Conservation (phyloP, 2,113 vertebrate genomes). For the Chionomys nivalis region DNA sequence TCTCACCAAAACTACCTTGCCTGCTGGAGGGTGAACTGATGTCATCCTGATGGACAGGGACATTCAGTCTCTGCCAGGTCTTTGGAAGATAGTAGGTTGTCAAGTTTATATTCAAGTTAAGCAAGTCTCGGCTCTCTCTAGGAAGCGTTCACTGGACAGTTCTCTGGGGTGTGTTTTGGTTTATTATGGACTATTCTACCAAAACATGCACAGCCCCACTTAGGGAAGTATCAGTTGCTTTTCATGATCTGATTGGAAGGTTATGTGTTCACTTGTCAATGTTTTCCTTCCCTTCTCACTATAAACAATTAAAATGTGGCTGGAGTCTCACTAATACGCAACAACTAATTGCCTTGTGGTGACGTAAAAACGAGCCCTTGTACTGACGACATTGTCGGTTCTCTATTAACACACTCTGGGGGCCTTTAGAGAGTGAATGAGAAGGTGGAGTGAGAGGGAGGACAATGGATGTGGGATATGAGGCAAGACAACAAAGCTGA, state of each 20-base stretch:
- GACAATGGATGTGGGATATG: too few relatives aligned
- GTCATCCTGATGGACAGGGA: not conserved
- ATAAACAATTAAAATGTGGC: not conserved
- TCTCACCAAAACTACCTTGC: not conserved
- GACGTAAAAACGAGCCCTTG: not conserved
- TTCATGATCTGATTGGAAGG: not conserved
- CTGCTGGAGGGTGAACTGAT: not conserved
- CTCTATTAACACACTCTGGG: not conserved
- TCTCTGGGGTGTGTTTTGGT: not conserved
- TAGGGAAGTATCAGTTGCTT: not conserved
- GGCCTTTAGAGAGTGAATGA: fast-evolving
- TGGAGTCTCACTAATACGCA: not conserved
- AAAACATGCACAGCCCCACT: not conserved
- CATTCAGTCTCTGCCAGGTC: not conserved
- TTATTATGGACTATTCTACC: conserved; percentile 3
- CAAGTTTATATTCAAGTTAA: not conserved
- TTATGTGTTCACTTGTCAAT: not conserved
- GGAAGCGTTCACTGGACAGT: not conserved
- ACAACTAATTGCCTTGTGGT: not conserved
- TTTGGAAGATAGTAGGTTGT: not conserved
- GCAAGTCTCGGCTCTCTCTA: not conserved
- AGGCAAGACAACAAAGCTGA: not conserved
- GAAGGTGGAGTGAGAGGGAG: too few relatives aligned
- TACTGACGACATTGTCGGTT: not conserved
- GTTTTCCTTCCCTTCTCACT: not conserved